Evolutionary conservation across 2,797 vertebrate genomes (phyloP).

Genomic region (Thunnus albacares): DNA sequence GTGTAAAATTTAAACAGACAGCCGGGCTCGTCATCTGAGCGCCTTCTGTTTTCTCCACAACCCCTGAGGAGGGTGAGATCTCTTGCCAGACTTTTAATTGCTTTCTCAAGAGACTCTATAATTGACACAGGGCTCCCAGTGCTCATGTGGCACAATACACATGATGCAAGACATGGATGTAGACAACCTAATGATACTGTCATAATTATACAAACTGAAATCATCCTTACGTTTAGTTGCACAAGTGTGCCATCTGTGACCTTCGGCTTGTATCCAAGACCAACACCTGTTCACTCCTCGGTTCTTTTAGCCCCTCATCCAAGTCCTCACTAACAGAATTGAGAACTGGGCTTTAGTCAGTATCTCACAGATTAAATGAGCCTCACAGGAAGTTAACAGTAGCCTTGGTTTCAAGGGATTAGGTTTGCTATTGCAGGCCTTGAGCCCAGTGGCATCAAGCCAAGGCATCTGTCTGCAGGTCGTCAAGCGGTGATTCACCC

Average conservation of each 20-base stretch:
- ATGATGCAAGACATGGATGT: constrained; percentile 44
- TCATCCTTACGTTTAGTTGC: constrained; percentile 22
- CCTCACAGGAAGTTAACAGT: constrained; percentile 52
- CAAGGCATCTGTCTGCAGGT: constrained; percentile 60
- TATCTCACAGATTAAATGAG: constrained; percentile 39
- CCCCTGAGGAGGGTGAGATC: constrained; percentile 45
- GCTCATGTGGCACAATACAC: constrained; percentile 38
- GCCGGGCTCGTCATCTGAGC: constrained; percentile 28
- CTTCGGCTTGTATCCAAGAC: constrained; percentile 16
- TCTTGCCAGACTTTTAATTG: constrained; percentile 70
- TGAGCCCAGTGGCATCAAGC: constrained; percentile 51
- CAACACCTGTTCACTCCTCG: constrained; percentile 30
- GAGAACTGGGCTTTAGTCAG: constrained; percentile 13
- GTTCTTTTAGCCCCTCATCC: constrained; percentile 3
- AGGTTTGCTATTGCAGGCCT: constrained; percentile 55
- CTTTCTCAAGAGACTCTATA: constrained; percentile 64
- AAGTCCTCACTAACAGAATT: constrained; percentile 17
- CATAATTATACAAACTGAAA: constrained; percentile 30
- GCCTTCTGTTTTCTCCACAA: constrained; percentile 56
- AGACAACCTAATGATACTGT: constrained; percentile 1
- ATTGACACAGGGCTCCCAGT: constrained; percentile 48
- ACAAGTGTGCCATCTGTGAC: constrained; percentile 14
- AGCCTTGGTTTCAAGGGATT: constrained; percentile 62
- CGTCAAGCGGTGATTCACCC: constrained; percentile 52
- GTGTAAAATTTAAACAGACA: constrained; percentile 36